These are phyloP conservation scores for Pseudomyrmex concolor DNA, from an alignment of 1,140 invertebrate species.

Conservation along the genomic window DNA sequence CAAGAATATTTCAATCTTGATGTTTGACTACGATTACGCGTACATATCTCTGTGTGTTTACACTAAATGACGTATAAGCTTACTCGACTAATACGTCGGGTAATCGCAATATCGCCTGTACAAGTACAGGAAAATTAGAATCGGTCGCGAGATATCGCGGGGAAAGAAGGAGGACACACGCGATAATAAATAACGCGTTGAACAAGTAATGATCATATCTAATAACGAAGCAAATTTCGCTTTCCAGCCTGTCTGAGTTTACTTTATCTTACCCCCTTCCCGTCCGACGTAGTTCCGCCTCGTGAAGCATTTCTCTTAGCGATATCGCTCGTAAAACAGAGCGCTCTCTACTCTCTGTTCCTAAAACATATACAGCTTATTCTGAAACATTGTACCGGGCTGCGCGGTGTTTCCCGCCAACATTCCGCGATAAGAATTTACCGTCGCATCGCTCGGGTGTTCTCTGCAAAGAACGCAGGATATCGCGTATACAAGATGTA, in stretches of 20 bases:
- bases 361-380: constrained; percentile 54
- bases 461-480: constrained; percentile 28
- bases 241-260: constrained; percentile 58
- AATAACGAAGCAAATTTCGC: constrained; percentile 58
- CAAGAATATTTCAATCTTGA: constrained; percentile 15
- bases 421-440: constrained; percentile 66
- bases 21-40: constrained; percentile 7
- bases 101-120: constrained; percentile 29
- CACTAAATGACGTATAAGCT: constrained; percentile 19
- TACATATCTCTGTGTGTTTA: neutral
- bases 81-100: neutral
- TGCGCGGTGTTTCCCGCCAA: constrained; percentile 34
- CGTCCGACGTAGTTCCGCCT: constrained; percentile 11
- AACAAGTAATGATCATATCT: constrained; percentile 48
- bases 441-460: neutral
- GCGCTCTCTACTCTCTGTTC: constrained; percentile 28
- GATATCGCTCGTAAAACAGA: constrained; percentile 56
- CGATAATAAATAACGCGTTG: constrained; percentile 31
- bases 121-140: constrained; percentile 36
- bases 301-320: constrained; percentile 43
- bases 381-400: constrained; percentile 32
- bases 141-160: constrained; percentile 18
- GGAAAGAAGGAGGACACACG: too few relatives aligned
- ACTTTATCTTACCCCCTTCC: constrained; percentile 52
- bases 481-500: constrained; percentile 36